Base-by-base conservation (phyloP, 2,113 vertebrate genomes). In the Xenopus laevis region DNA sequence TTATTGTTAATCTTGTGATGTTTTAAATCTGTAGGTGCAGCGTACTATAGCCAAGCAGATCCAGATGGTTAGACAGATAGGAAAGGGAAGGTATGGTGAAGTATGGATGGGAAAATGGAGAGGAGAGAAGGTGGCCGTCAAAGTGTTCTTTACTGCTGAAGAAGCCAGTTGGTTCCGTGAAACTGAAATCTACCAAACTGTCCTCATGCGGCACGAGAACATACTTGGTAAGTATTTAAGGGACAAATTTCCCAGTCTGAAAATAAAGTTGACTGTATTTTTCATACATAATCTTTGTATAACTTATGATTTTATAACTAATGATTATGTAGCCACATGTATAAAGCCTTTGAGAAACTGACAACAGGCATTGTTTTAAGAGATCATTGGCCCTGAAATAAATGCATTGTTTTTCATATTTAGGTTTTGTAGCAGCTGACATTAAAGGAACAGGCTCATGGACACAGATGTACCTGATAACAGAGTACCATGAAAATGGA, bases 51-150 rank as follows among this genome's bases (percentile, higher is more conserved):
- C 96, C 77, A 99, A 98, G 80, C 97, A 99, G 85, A 98, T 99
- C 85, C 95, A 97, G 86, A 98, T 97, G 91, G 95, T 98, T 71
- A 94, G 94, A 76, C 95, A 98, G 66, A 94, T 99, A 62, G 97
- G 97, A 0, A 98, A 98, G 82, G 97, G 97, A 0, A 88, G 95
- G 1, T 98, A 97, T 0, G 97, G 97, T 62, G 97, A 99, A 84
- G 97, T 99, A 77, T 99, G 97, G 97, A 93, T 98, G 83, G 96
- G 96, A 52, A 95, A 95, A 82, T 99, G 97, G 97, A 89, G 97
- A 13, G 97, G 96, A 7, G 97, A 99, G 83, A 98, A 97, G 78
- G 97, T 99, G 3, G 96, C 97, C 0, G 96, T 99, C 64, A 99
- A 99, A 72, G 97, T 99, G 4, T 99, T 98, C 81, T 98, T 97